These are phyloP conservation scores for Drosophila willistoni DNA, from an alignment of 1,140 invertebrate species.

Conservation along the genomic window DNA sequence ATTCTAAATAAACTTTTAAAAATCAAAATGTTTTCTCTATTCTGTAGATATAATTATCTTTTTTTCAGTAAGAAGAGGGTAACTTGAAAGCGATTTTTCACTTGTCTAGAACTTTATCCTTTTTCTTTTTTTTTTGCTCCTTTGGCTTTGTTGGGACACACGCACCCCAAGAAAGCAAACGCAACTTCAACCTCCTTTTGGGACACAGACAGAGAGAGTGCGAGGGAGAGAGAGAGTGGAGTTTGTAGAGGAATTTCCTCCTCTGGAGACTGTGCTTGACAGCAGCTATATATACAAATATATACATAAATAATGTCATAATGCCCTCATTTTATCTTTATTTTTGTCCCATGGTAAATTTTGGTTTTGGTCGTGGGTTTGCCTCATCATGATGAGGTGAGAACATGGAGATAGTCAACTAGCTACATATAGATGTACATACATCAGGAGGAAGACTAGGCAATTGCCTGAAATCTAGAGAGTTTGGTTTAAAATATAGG, in stretches of 20 bases:
- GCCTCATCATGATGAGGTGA: background rate
- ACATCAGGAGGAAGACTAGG: too few relatives aligned
- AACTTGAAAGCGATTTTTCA: background rate
- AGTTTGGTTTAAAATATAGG: too few relatives aligned
- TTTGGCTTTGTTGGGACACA: constrained; percentile 6
- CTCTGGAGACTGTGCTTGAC: constrained; percentile 5
- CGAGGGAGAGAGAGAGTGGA: background rate
- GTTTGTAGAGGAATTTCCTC: constrained; percentile 33
- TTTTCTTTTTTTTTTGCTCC: constrained; percentile 22
- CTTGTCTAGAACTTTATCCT: background rate
- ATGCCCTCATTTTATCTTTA: constrained; percentile 58
- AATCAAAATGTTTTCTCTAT: too few relatives aligned
- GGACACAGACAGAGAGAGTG: too few relatives aligned
- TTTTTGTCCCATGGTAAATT: constrained; percentile 26
- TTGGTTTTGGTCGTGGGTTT: background rate
- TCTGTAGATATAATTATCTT: too few relatives aligned
- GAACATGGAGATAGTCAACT: too few relatives aligned
- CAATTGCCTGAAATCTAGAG: too few relatives aligned
- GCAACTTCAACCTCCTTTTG: background rate
- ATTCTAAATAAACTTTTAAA: too few relatives aligned
- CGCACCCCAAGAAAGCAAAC: constrained; percentile 4
- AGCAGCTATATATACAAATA: background rate
- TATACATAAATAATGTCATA: constrained; percentile 72
- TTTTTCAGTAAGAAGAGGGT: background rate
- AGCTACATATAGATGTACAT: too few relatives aligned